Evolutionary conservation across 2,797 vertebrate genomes (phyloP).

Genomic region (Lepilemur septentrionalis): DNA sequence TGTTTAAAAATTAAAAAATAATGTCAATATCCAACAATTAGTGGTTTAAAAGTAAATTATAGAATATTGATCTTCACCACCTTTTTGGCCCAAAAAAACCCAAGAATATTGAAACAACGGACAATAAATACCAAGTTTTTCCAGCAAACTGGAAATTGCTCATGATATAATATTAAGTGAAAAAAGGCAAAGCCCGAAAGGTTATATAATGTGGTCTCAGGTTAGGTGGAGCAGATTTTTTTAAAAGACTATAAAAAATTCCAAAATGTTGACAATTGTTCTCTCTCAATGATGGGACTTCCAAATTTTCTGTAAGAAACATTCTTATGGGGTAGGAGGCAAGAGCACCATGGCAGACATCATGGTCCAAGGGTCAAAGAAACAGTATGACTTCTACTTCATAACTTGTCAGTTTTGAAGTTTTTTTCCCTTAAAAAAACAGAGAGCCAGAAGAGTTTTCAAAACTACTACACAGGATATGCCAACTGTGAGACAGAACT

Average conservation of each 20-base stretch:
- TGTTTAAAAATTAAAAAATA: neutral
- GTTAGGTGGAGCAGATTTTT: neutral
- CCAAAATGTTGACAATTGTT: neutral
- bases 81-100: too few relatives aligned
- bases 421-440: slow-evolving; percentile 23
- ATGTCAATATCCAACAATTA: neutral
- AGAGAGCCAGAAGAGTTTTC: neutral
- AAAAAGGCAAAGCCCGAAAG: neutral
- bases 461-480: neutral
- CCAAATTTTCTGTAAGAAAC: slow-evolving; percentile 27
- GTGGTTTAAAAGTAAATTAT: neutral
- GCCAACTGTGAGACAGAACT: neutral
- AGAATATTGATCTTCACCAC: neutral
- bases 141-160: neutral
- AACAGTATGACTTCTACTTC: neutral
- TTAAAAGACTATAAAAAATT: neutral
- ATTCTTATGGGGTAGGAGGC: neutral
- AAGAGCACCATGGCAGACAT: neutral
- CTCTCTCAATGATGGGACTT: neutral
- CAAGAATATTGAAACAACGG: neutral
- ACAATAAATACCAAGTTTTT: slow-evolving; percentile 2
- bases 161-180: neutral
- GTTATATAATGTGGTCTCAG: neutral
- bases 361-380: slow-evolving; percentile 27
- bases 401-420: neutral